Base-by-base conservation (phyloP, 2,888 invertebrate genomes). In the Celastrina argiolus region DNA sequence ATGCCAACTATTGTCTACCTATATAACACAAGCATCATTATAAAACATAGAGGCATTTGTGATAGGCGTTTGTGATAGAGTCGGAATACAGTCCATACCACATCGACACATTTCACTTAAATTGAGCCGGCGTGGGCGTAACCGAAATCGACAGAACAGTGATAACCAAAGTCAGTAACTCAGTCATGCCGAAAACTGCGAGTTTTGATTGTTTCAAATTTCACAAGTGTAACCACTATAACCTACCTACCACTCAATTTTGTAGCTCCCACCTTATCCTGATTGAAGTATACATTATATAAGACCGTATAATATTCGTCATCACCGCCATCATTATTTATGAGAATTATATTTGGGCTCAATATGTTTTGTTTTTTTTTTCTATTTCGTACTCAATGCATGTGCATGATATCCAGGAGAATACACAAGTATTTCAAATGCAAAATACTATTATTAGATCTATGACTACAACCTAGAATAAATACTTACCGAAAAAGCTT, bases 401-500 rank as follows among this genome's bases (percentile, higher is more conserved):
- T n/a, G n/a, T n/a, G 34, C 7, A 34, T 34, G 4, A 39, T 5
- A 14, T 0, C 2, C 14, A 39, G 14, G 36, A 12, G 0, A 42
- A 41, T 4, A 42, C 0, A 42, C 16, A 42, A n/a, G n/a, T n/a
- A n/a, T 28, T 28, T 28, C 28, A 1, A 16, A 45, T 45, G 0
- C 8, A 18, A 2, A 16, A 16, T 2, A 18, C 2, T 18, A 8
- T 7, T 7, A 45, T 18, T 2, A 16, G 16, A 18, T 42, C 2
- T 2, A 18, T 18, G 18, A 10, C 18, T 18, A 1, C 10, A 18
- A 18, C 7, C 18, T n/a, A 26, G 1, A 42, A 63, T 56, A 18
- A 64, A 67, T 42, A 93, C 97, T 95, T 93, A 97, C 97, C 96
- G 97, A 96, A 85, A 97, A 97, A 51, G 97, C 97, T 88, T 97